Conservation (phyloP, 2,113 vertebrate genomes). For the Bubalus kerabau region DNA sequence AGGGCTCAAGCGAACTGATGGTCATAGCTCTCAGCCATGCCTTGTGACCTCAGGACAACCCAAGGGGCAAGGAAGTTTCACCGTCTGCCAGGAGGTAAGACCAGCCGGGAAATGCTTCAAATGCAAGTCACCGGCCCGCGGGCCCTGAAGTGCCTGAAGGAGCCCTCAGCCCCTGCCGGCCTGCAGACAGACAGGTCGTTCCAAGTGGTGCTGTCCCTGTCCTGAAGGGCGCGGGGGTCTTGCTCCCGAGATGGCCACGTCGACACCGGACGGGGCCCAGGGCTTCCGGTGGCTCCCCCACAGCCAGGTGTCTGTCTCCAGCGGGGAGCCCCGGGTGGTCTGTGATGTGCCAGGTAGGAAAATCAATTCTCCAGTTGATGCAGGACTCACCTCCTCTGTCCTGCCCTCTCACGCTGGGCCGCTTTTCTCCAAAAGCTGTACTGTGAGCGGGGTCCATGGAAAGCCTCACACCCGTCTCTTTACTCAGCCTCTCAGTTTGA, state of each 20-base stretch:
- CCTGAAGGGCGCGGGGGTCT: neutral
- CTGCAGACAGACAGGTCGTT: neutral
- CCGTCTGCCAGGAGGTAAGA: neutral
- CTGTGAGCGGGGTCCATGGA: accelerated
- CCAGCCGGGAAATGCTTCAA: neutral
- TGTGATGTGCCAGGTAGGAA: neutral
- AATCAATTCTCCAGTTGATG: neutral
- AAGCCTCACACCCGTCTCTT: neutral
- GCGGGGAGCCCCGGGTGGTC: neutral
- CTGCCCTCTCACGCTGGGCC: neutral
- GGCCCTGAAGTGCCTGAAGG: neutral
- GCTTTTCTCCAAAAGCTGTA: neutral
- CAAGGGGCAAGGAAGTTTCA: neutral
- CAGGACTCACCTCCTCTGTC: neutral
- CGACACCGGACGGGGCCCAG: neutral
- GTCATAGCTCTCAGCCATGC: neutral
- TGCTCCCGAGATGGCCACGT: neutral
- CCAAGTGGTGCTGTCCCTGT: accelerated
- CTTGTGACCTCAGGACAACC: neutral
- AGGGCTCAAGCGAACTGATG: neutral
- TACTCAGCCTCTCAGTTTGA: neutral
- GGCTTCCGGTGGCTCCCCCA: neutral
- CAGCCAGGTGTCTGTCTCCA: neutral
- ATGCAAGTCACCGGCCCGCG: accelerated
- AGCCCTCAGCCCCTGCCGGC: neutral